Evolutionary conservation across 2,888 invertebrate genomes (phyloP).

Genomic region (Phaonia tiefii): DNA sequence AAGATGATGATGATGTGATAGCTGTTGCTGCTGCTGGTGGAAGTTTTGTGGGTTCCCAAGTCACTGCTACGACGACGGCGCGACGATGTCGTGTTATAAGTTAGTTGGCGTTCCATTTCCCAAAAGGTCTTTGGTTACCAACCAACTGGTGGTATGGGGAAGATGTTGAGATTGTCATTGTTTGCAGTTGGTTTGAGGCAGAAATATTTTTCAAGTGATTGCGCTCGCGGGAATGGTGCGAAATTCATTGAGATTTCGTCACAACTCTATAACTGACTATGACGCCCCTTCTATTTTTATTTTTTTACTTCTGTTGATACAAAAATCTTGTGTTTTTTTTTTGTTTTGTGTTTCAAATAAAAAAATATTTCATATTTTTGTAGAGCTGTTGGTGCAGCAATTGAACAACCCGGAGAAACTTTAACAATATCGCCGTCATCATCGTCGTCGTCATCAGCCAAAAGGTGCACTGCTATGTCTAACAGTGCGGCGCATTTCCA

Average conservation of each 20-base stretch:
- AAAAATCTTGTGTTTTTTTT: background rate
- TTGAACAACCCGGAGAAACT: background rate
- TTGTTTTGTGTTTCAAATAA: background rate
- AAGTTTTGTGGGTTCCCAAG: background rate
- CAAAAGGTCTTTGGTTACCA: conserved; percentile 29
- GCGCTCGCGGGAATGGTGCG: conserved; percentile 28
- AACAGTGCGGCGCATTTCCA: too few species aligned
- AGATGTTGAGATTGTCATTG: conserved; percentile 16
- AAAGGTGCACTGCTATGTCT: background rate
- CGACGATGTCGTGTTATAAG: conserved; percentile 30
- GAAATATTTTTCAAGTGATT: conserved; percentile 4
- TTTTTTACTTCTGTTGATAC: conserved; percentile 6
- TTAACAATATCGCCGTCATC: background rate
- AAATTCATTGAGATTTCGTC: conserved; percentile 53
- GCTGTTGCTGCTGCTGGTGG: background rate
- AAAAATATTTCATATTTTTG: background rate
- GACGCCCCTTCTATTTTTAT: conserved; percentile 37
- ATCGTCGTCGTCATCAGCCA: background rate
- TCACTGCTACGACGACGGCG: background rate
- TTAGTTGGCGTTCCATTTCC: conserved; percentile 15
- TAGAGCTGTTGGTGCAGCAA: background rate
- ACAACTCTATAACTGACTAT: conserved; percentile 52
- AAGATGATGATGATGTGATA: background rate
- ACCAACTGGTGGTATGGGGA: too few species aligned
- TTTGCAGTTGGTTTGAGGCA: background rate